Evolutionary conservation across 2,113 vertebrate genomes (phyloP).

Genomic region (Sakesphorus luctuosus): DNA sequence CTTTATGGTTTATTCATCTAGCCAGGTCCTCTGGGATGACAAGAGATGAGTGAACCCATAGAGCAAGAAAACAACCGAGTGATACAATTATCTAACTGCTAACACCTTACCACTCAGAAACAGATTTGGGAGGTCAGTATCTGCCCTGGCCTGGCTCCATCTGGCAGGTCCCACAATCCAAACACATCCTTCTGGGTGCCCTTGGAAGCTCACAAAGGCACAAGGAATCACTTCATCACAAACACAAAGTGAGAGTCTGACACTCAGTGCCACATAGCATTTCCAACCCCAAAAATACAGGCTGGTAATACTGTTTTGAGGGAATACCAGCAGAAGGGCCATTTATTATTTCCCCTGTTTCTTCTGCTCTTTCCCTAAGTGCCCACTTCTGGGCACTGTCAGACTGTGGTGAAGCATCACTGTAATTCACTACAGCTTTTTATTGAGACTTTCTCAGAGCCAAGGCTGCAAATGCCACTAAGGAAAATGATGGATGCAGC

Average conservation of each 20-base stretch:
- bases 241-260: not conserved
- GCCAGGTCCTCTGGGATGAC: not conserved
- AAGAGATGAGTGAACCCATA: not conserved
- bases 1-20: not conserved
- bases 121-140: not conserved
- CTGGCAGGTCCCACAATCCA: not conserved
- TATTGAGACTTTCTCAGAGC: not conserved
- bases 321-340: not conserved
- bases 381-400: not conserved
- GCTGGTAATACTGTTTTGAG: not conserved
- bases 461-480: not conserved
- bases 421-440: not conserved
- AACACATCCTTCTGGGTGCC: not conserved
- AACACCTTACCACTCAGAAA: not conserved
- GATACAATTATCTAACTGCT: not conserved
- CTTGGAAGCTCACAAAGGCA: not conserved
- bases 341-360: not conserved
- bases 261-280: not conserved
- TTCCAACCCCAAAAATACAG: not conserved
- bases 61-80: not conserved
- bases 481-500: constrained; percentile 30
- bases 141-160: not conserved
- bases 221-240: not conserved
- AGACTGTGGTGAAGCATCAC: not conserved
- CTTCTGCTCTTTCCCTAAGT: not conserved